Base-by-base conservation (phyloP, 1,140 invertebrate genomes). In the Homalodisca vitripennis region DNA sequence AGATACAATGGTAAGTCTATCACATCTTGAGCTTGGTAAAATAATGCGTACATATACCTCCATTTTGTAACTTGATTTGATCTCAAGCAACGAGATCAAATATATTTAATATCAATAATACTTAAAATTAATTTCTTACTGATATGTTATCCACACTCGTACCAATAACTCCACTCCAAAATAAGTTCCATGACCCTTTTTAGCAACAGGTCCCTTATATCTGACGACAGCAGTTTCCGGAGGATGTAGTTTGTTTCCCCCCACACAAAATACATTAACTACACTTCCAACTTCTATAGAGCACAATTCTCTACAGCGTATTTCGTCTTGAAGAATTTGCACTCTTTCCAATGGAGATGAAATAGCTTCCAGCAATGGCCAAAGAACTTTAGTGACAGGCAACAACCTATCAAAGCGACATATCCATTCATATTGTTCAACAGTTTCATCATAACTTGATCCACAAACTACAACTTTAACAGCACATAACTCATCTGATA, bases 91-190 rank as follows among this genome's bases (percentile, higher is more conserved):
- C 34, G 20, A 3, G 51, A 66, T 24, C 55, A 67, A 26, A 66
- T 47, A 3, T 12, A 14, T 24, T 66, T 66, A 17, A 53, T 20
- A 66, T 22, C 24, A 68, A 27, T 17, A 31, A 62, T n/a, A 41
- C 20, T 65, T 65, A 17, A 69, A 62, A 62, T 46, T 34, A 22
- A 41, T 62, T 62, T 14, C 30, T 26, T 10, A 2, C 34, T 30
- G 2, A 48, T 48, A 46, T 46, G 24, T 30, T 57, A 1, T 2
- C n/a, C 12, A 29, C 29, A 27, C 31, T n/a, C 72, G 65, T 74
- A 75, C 73, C 76, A 75, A 73, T 41, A 76, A 30, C 53, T 75
- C 76, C 51, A 77, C 71, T 73, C 75, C 75, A 73, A 72, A 77
- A 68, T 73, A 75, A 41, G 64, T 53, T 68, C 75, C 76, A 66